These are phyloP conservation scores for Basileuterus tristriatus DNA, from an alignment of 2,797 vertebrate species.

Conservation along the genomic window DNA sequence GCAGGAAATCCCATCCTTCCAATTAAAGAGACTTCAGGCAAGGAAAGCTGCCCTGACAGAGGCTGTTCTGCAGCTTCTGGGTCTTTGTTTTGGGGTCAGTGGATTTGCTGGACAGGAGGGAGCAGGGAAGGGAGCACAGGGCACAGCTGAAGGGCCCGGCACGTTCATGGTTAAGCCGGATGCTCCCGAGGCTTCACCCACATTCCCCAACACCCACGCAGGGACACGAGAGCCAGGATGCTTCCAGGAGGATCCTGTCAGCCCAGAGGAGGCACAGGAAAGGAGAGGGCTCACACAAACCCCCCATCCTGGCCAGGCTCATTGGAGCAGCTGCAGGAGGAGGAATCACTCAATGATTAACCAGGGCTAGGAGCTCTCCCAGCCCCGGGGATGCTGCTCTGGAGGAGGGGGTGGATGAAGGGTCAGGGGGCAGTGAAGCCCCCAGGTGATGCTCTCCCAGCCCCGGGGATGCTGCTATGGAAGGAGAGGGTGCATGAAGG, in stretches of 20 bases:
- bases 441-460: neutral
- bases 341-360: neutral
- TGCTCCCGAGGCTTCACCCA: neutral
- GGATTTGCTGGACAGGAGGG: neutral
- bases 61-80: neutral
- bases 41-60: neutral
- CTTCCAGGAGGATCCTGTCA: neutral
- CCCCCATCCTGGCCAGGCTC: neutral
- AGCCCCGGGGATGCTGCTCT: rapidly evolving
- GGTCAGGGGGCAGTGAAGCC: neutral
- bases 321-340: neutral
- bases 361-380: neutral
- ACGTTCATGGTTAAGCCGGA: rapidly evolving
- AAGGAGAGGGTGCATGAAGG: neutral
- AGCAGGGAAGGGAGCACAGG: neutral
- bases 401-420: neutral
- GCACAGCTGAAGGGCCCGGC: neutral
- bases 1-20: neutral
- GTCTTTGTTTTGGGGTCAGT: neutral
- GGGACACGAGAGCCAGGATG: neutral
- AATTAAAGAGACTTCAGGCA: neutral
- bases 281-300: neutral
- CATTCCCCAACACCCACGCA: neutral
- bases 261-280: neutral
- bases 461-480: neutral